Percentiles rank a stretch among this genome's conserved stretches.
Conservation (phyloP, 2,888 invertebrate species). For the Thysanoteuthis rhombus region DNA sequence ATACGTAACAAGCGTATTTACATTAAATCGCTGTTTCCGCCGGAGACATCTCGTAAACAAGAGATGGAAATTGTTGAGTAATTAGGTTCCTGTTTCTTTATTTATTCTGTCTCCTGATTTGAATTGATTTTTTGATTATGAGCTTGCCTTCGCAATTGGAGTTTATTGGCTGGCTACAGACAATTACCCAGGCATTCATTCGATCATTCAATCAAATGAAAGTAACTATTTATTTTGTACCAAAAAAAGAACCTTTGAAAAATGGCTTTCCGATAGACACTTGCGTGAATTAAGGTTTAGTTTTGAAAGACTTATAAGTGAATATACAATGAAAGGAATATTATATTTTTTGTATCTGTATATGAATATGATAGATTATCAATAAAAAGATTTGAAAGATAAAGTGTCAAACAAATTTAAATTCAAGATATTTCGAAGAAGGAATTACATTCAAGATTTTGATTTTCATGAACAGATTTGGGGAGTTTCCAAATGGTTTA, state of each 20-base stretch:
- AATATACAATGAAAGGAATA: no score
- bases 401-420: no score
- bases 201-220: not conserved
- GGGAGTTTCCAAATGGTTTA: no score
- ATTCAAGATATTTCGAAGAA: no score
- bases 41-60: not conserved
- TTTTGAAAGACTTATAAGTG: not conserved
- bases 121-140: not conserved
- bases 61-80: conserved; percentile 12
- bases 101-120: not conserved
- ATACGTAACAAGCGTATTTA: not conserved
- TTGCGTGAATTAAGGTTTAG: not conserved
- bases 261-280: not conserved
- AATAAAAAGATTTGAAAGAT: no score
- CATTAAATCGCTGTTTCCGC: not conserved
- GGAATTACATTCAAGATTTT: no score
- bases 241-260: not conserved
- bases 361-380: no score
- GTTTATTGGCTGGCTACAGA: not conserved
- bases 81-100: not conserved
- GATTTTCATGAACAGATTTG: no score
- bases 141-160: not conserved
- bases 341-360: no score
- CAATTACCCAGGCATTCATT: not conserved
- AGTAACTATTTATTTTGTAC: not conserved